Base-by-base conservation (phyloP, 2,888 invertebrate species). In the Andrena camellia region DNA sequence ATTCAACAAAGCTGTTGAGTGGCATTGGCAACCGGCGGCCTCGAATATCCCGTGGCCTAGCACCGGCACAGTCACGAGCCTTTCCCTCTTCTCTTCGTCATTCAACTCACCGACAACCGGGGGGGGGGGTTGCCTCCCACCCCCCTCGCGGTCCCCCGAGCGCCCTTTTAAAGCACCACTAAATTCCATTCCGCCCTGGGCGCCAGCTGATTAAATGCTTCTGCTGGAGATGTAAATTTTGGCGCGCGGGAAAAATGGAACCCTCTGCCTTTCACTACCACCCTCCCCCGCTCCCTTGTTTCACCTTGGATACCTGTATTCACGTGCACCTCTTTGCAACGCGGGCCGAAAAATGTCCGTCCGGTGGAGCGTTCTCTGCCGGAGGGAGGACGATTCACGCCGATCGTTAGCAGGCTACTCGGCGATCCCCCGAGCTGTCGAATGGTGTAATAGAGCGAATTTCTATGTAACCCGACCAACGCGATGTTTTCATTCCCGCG, bases 1-100 rank as follows among this genome's bases (percentile, higher is more conserved):
- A 93, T 93, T 92, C 91, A 90, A 92, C 92, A 92, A 92, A 92
- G 91, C 91, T 92, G 90, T 90, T 84, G 90, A 92, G 88, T 90
- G 89, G 85, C 83, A 79, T 52, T 63, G 80, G 71, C 78, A 69
- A 76, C 81, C 54, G 62, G 68, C 67, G 77, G 74, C 67, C 81
- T 77, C 66, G 81, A 86, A 83, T 81, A 78, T 85, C 63, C 78
- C 54, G 69, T 26, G 72, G 76, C 71, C 69, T 3, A 50, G 20
- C 59, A 48, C 63, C 62, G 33, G 20, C 42, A 26, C 26, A 13
- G 54, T 63, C 66, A 33, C 79, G 69, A 63, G 20, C 63, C 20
- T 23, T 68, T 60, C 66, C 63, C 66, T 35, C 64, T 42, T 35
- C 72, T 67, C 57, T 31, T 62, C 84, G 26, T 67, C 73, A 50